Conservation (phyloP, 2,113 vertebrate genomes). For the Brevimyrus niger region DNA sequence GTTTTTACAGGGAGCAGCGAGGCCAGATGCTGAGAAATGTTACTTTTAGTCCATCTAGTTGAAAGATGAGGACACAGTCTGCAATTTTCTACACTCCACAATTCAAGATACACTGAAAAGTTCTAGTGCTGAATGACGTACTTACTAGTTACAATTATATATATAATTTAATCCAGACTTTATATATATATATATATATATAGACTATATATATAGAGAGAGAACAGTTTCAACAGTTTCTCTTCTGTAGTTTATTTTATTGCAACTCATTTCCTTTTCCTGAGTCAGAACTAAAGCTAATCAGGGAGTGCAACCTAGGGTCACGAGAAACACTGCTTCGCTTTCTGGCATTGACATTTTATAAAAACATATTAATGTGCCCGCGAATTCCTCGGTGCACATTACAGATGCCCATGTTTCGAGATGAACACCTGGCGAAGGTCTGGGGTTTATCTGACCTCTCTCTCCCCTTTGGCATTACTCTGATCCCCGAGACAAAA, state of each 20-base stretch:
- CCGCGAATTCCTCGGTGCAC: not conserved
- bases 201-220: no score
- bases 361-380: not conserved
- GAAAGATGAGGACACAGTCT: not conserved
- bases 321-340: not conserved
- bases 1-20: not conserved
- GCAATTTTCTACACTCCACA: not conserved
- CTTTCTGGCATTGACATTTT: not conserved
- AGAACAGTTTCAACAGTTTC: not conserved
- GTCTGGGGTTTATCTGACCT: not conserved
- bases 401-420: not conserved
- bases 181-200: not conserved
- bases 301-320: not conserved
- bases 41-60: not conserved
- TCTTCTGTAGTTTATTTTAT: not conserved
- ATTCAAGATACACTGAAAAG: not conserved
- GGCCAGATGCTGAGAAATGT: not conserved
- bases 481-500: not conserved
- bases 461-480: not conserved
- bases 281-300: not conserved
- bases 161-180: no score
- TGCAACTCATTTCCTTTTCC: not conserved
- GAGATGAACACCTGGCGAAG: not conserved
- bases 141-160: not conserved
- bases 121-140: not conserved